Evolutionary conservation across 1,140 invertebrate species (phyloP), one percentile per base, ranked within the genome.

Genomic region (Zophobas atratus): DNA sequence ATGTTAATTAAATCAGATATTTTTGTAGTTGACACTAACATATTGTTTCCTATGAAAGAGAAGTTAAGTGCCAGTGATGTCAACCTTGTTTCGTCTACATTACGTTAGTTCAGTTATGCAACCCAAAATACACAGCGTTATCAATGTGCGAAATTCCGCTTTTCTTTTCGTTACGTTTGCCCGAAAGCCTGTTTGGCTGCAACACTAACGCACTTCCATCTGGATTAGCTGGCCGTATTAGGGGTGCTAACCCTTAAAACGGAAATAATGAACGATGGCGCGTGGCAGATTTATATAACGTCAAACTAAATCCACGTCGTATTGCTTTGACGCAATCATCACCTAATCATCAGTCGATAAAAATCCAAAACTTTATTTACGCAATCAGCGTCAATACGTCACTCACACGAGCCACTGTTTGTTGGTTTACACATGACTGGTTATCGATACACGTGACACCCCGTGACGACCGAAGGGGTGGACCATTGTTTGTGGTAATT

Each of bases 281-380:
- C 60, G 60, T 67, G 60, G 41, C 60, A 43, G 38, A 67, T 67
- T 67, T 67, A 67, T 67, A 41, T 33, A 36, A 41, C 38, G 60
- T 67, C 39, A 2, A 36, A 67, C 6, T 67, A 43, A 41, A 67
- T 67, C 60, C 38, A 41, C 39, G 1, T 43, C 60, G 60, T 43
- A 20, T 36, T 67, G 60, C 60, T 43, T 67, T 67, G 60, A 67
- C 60, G 60, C 60, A 67, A 67, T 67, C 60, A 43, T 67, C 60
- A 67, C 60, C 39, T 67, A 43, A 41, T 67, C 38, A 43, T 43
- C 38, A 39, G 39, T 41, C 60, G 60, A 67, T 67, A 67, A 67
- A 36, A 39, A 33, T 55, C 60, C n/a, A 67, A 6, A 43, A 67
- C 38, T 67, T 43, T 60, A 60, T 67, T 67, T 67, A 67, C 60